Evolutionary conservation across 1,140 invertebrate species (phyloP).

Genomic region (Heliconius melpomene): DNA sequence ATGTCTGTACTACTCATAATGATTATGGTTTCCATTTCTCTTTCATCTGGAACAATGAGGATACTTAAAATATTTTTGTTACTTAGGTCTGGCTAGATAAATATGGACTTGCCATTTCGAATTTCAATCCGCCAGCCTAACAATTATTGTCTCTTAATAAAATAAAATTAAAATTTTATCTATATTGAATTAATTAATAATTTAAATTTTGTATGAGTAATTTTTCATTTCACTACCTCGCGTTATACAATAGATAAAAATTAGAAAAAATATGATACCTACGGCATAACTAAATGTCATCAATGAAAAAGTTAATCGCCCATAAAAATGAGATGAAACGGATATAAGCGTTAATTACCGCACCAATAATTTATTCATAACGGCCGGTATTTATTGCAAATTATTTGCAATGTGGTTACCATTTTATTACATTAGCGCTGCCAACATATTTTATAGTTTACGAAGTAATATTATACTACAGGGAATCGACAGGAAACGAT

Average conservation of each 20-base stretch:
- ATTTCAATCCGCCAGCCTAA: too few species aligned
- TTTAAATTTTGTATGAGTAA: too few species aligned
- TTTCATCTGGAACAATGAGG: too few species aligned
- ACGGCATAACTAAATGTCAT: background rate
- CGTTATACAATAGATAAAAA: background rate
- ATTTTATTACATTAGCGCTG: slow-evolving; percentile 10
- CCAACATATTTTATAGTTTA: slow-evolving; percentile 23
- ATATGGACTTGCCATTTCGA: too few species aligned
- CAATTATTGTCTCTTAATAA: too few species aligned
- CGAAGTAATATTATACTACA: slow-evolving; percentile 20
- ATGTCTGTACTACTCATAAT: too few species aligned
- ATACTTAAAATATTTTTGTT: too few species aligned
- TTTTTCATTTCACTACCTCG: too few species aligned
- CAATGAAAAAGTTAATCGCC: slow-evolving; percentile 1
- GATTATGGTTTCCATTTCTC: too few species aligned
- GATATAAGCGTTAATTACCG: slow-evolving; percentile 3
- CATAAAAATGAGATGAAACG: slow-evolving; percentile 20
- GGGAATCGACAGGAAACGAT: background rate
- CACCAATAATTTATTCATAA: slow-evolving; percentile 9
- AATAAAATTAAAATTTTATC: too few species aligned
- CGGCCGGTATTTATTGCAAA: background rate
- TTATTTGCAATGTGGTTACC: slow-evolving; percentile 24
- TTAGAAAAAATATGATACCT: background rate
- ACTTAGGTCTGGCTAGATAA: too few species aligned
- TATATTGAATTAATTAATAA: too few species aligned